phyloP scores from a whole-genome alignment of 2,888 invertebrate genomes.

The Heliconius cydno region DNA sequence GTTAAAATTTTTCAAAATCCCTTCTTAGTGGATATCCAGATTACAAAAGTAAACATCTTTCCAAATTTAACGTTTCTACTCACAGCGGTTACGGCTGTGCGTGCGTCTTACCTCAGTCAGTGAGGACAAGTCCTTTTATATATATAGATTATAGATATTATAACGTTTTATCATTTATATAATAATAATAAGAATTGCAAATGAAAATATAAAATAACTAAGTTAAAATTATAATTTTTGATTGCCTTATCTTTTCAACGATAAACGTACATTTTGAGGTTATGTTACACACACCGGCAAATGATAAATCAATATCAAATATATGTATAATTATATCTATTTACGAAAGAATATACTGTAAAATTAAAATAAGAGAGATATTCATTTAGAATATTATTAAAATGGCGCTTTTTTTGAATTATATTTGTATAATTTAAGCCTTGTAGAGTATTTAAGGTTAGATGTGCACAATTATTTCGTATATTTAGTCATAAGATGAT shows the following conservation, averaged over 20 bases:
- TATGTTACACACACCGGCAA: conserved; percentile 10
- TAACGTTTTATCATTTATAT: no score
- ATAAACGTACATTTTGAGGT: conserved; percentile 3
- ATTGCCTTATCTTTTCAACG: background rate
- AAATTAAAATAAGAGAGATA: background rate
- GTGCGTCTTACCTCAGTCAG: no score
- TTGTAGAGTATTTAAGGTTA: background rate
- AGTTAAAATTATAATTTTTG: background rate
- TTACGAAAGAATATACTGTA: background rate
- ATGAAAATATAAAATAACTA: background rate
- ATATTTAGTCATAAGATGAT: background rate
- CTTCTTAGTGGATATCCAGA: no score
- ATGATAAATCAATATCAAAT: background rate
- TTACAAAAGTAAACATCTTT: no score
- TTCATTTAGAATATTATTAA: background rate
- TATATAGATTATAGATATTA: no score
- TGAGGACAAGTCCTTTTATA: no score
- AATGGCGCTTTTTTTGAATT: no score
- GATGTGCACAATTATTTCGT: background rate
- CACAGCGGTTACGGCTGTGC: no score
- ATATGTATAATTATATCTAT: background rate
- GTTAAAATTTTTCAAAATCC: no score
- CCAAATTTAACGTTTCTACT: no score
- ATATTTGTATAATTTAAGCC: background rate
- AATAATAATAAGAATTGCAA: background rate